Conservation (phyloP, 2,888 invertebrate genomes). For the Mactromeris polynyma region DNA sequence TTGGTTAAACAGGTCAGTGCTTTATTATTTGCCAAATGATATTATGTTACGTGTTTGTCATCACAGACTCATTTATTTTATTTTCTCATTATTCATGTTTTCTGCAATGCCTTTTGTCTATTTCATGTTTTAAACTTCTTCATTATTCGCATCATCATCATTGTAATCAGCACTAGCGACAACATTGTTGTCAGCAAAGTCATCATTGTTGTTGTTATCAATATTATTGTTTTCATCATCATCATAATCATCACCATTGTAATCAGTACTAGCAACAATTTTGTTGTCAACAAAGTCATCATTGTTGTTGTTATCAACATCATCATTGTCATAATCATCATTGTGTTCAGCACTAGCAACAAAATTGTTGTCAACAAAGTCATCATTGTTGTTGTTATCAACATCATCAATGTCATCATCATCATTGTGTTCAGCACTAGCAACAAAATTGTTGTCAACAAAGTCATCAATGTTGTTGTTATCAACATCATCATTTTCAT, state of each 20-base stretch:
- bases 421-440: too few species aligned
- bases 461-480: neutral
- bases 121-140: neutral
- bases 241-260: neutral
- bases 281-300: neutral
- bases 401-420: neutral
- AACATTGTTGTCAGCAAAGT: neutral
- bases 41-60: neutral
- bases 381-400: neutral
- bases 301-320: neutral
- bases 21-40: slow-evolving; percentile 22
- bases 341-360: neutral
- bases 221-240: slow-evolving; percentile 15
- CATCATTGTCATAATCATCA: neutral
- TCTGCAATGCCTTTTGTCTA: neutral
- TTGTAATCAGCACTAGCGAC: too few species aligned
- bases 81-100: neutral
- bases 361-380: neutral
- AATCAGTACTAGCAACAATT: neutral
- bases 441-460: neutral
- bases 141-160: slow-evolving; percentile 19
- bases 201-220: neutral
- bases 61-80: slow-evolving; percentile 17
- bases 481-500: neutral
- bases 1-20: neutral